Base-by-base conservation (phyloP, 2,797 vertebrate genomes). In the Sciurus carolinensis region DNA sequence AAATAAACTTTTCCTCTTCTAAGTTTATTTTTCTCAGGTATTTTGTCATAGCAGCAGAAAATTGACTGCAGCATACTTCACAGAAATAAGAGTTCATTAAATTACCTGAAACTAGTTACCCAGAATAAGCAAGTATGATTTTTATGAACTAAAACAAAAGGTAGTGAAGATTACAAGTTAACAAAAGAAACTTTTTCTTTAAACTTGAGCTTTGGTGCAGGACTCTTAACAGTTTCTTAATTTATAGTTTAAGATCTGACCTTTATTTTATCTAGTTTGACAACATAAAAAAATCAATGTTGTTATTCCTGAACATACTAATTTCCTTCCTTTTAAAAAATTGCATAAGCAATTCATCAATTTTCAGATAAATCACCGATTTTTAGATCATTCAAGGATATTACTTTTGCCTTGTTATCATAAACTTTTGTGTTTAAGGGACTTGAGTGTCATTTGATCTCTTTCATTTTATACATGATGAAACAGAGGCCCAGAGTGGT, bases 231-330 rank as follows among this genome's bases (percentile, higher is more conserved):
- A 84, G 3, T 83, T 57, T 81, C 18, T 79, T 67, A 67, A 84
- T 89, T 96, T 90, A 84, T 1, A 67, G 4, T 94, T 96, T 85
- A 54, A 90, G 42, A 84, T 87, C 26, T 67, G 39, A 15, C 24
- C 10, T 95, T 88, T 96, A 42, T 86, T 76, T 88, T 87, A 91
- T 75, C 47, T 95, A 66, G 11, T 26, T 79, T 88, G 39, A n/a
- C 1, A 2, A 71, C 82, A 87, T 9, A 71, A 96, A 94, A 95
- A 92, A 82, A 59, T 92, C 12, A 91, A 0, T 24, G 5, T 42
- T 80, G 54, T 50, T 84, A 20, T 47, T 79, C 28, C 42, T 76
- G 52, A 86, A 18, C 87, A 47, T 76, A 85, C 11, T 77, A 9
- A 72, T 88, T 93, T 92, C 24, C 12, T 84, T 64, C 7, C 92